Evolutionary conservation across 2,888 invertebrate species (phyloP), one percentile per base, ranked within the genome.

Genomic region (Drosophila sordidula): DNA sequence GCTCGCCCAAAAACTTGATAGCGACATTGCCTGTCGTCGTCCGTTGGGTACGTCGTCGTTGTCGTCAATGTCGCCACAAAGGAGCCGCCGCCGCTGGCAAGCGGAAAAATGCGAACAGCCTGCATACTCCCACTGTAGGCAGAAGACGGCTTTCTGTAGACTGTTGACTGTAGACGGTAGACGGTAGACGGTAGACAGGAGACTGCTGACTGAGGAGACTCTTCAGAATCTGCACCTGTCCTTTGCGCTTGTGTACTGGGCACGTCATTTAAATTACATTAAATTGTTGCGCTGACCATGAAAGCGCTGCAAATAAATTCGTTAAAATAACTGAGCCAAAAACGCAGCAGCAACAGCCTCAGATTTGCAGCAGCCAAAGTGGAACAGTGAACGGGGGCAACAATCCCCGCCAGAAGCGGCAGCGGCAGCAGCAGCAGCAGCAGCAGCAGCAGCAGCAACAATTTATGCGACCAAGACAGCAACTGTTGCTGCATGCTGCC

Each of bases 261-360:
- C 83, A 89, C 89, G 90, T 89, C 89, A 90, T 90, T 90, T 90
- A 90, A 90, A 90, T 90, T 90, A 90, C 90, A 90, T 90, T 90
- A 90, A 90, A 90, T 90, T 90, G 90, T 89, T 90, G 87, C 88
- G 88, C 88, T 89, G 86, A 88, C 89, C 84, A 86, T 89, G 89
- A 88, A 86, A 84, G 84, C 84, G 83, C 76, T 87, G 87, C 86
- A 86, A 86, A 89, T 86, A 86, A 86, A 86, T 86, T 86, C 89
- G 86, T 89, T 86, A 88, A 89, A 86, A 86, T 88, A 89, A 88
- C 86, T 88, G 88, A 89, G 65, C 88, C 89, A 72, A 84, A 87
- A 80, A 81, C 66, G 59, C 80, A 67, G 75, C 67, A 70, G 54
- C 41, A 14, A 52, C 65, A 42, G 69, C 44, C 57, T 41, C 70